Base-by-base conservation (phyloP, 2,797 vertebrate species). In the Lithobates pipiens region DNA sequence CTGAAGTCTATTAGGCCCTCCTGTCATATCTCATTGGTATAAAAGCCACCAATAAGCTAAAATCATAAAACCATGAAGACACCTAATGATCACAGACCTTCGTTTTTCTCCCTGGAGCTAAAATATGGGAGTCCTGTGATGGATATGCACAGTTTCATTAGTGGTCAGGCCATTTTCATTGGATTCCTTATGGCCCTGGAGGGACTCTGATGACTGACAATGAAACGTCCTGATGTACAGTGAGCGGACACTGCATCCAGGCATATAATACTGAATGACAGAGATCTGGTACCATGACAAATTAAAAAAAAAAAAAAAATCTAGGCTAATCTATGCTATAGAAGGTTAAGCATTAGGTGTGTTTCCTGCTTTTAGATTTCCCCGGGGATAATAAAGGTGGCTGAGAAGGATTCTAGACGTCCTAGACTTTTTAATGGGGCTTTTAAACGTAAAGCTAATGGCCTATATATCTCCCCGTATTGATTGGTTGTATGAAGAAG, bases 361-460 rank as follows among this genome's bases (percentile, higher is more conserved):
- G 61, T 76, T 50, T 86, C 69, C 85, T 86, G 85, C 80, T 83
- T 80, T 87, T 75, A 87, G 81, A 73, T 69, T 42, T 87, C 81
- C 70, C 76, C 61, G 21, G 76, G 76, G 61, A 11, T 73, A 74
- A 68, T 74, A 79, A 78, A 87, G 85, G 80, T 79, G 85, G 74
- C 57, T 68, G 81, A 57, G 71, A 76, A 79, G 80, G 63, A 79
- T 77, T 61, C 42, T 69, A 68, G 32, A 69, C 29, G 13, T 79
- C 57, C 69, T 44, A 29, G 85, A 75, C 81, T 75, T 79, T 46
- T 10, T 79, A 87, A 87, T 83, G 85, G 76, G 74, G 70, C 76
- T 69, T 83, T 46, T 83, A 87, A 83, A 83, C 25, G 71, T 87
- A 83, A 83, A 79, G 76, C 70, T 86, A 86, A 86, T 86, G 80